Percentiles rank a stretch among this genome's conserved stretches.
Conservation (phyloP, 1,140 invertebrate species). For the Drosophila ogumai region DNA sequence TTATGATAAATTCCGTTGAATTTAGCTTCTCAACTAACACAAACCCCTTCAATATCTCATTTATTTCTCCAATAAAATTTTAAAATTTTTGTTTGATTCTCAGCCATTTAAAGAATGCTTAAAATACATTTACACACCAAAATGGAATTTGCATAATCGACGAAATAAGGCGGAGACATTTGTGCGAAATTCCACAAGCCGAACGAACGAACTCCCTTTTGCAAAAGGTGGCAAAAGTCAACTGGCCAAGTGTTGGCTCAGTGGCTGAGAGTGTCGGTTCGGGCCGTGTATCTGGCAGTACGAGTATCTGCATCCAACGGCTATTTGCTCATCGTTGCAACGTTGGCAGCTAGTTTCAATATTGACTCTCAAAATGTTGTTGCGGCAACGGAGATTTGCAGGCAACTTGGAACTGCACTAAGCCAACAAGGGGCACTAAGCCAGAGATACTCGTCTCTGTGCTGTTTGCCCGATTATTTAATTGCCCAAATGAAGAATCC, state of each 20-base stretch:
- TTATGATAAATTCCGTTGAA: neutral
- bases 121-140: conserved; percentile 1
- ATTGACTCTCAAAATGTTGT: conserved; percentile 74
- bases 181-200: conserved; percentile 64
- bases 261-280: conserved; percentile 26
- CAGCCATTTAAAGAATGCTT: neutral
- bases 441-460: conserved; percentile 10
- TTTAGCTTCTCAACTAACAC: neutral
- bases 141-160: conserved; percentile 34
- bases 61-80: neutral
- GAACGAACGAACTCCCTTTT: conserved; percentile 4
- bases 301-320: conserved; percentile 35
- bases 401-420: conserved; percentile 35
- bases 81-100: neutral
- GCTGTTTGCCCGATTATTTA: conserved; percentile 70
- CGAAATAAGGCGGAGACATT: conserved; percentile 7
- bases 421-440: conserved; percentile 40
- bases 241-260: conserved; percentile 57
- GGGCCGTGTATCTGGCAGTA: conserved; percentile 9
- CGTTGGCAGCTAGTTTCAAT: conserved; percentile 61
- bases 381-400: conserved; percentile 56
- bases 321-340: conserved; percentile 62
- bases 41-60: no score
- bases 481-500: conserved; percentile 47
- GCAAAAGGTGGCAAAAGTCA: conserved; percentile 67